phyloP scores from a whole-genome alignment of 2,113 vertebrate species.

The Prolemur simus region DNA sequence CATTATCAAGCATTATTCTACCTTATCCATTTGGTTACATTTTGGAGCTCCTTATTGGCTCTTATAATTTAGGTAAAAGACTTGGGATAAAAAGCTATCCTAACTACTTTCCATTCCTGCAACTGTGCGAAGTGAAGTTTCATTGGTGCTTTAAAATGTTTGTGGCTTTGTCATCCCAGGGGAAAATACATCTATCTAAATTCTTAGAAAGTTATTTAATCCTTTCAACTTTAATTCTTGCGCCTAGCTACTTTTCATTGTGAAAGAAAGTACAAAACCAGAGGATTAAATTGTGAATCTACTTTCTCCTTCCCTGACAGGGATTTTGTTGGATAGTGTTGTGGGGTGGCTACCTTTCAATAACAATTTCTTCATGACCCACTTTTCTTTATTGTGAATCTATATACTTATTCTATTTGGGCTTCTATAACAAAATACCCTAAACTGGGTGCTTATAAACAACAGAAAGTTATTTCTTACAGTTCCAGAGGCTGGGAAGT shows the following conservation, averaged over 20 bases:
- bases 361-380: not conserved
- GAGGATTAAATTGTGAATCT: not conserved
- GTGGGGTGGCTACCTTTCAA: not conserved
- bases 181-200: not conserved
- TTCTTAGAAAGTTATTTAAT: not conserved
- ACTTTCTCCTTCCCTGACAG: not conserved
- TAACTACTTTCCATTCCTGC: conserved; percentile 12
- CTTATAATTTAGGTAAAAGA: conserved; percentile 73
- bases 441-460: not conserved
- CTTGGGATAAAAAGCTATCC: conserved; percentile 47
- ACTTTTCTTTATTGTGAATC: not conserved
- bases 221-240: conserved; percentile 36
- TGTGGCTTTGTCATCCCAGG: not conserved
- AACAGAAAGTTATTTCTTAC: not conserved
- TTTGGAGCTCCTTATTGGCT: conserved; percentile 61
- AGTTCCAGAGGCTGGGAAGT: not conserved
- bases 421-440: not conserved
- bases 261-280: not conserved
- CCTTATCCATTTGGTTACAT: conserved; percentile 41
- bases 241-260: not conserved
- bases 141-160: conserved; percentile 38
- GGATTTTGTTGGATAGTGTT: not conserved
- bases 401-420: not conserved
- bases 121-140: not conserved
- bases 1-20: not conserved